These are phyloP conservation scores for Lepidotrigona ventralis DNA, from an alignment of 1,140 invertebrate genomes.

Conservation along the genomic window DNA sequence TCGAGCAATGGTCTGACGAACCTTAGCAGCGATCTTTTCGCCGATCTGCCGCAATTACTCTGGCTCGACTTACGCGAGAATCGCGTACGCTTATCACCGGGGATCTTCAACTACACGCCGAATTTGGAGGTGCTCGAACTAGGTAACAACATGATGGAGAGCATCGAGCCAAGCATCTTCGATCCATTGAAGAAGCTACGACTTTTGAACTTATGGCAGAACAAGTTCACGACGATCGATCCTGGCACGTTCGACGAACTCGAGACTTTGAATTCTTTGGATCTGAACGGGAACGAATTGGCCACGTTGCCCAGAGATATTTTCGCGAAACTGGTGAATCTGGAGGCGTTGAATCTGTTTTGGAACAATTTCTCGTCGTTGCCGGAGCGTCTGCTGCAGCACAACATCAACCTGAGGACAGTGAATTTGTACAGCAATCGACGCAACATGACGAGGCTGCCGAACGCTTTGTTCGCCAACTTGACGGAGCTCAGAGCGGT, in stretches of 20 bases:
- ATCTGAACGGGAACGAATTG: conserved; percentile 83
- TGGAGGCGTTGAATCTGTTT: conserved; percentile 82
- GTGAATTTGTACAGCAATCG: conserved; percentile 80
- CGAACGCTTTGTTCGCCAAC: conserved; percentile 81
- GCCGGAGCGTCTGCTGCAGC: conserved; percentile 82
- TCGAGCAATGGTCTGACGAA: conserved; percentile 79
- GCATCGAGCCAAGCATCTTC: conserved; percentile 82
- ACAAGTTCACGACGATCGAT: conserved; percentile 82
- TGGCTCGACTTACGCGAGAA: conserved; percentile 83
- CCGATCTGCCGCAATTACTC: conserved; percentile 81
- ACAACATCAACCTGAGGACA: conserved; percentile 79
- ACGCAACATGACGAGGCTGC: conserved; percentile 80
- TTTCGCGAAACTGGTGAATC: conserved; percentile 81
- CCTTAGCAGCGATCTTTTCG: conserved; percentile 82
- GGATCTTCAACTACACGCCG: conserved; percentile 71
- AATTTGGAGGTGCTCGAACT: conserved; percentile 83
- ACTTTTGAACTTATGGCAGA: conserved; percentile 84
- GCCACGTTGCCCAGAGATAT: conserved; percentile 80
- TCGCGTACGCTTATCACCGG: conserved; percentile 74
- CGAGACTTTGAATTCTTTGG: conserved; percentile 81
- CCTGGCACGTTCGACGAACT: conserved; percentile 82
- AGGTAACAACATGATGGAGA: conserved; percentile 82
- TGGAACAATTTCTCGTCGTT: conserved; percentile 82
- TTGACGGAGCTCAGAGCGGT: conserved; percentile 80
- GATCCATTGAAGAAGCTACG: conserved; percentile 81